Evolutionary conservation across 2,113 vertebrate species (phyloP).

Genomic region (Phainopepla nitens): DNA sequence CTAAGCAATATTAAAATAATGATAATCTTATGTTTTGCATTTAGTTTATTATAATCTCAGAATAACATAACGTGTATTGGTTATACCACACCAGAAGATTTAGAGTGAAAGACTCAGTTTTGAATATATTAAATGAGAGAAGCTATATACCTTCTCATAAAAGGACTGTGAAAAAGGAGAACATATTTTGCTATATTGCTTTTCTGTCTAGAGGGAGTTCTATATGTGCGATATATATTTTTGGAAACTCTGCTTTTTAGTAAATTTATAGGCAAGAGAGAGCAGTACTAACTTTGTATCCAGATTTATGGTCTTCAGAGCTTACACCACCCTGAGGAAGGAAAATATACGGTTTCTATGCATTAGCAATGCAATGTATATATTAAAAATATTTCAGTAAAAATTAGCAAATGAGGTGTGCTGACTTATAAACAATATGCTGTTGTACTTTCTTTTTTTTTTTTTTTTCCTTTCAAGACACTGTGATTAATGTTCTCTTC

Average conservation of each 20-base stretch:
- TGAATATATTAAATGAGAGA: neutral
- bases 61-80: neutral
- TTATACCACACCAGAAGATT: neutral
- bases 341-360: neutral
- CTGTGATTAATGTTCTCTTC: neutral
- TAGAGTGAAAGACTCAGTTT: neutral
- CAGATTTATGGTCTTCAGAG: neutral
- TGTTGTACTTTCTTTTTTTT: neutral
- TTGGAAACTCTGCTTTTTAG: constrained; percentile 22
- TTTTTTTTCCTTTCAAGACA: neutral
- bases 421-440: neutral
- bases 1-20: constrained; percentile 24
- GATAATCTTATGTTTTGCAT: constrained; percentile 22
- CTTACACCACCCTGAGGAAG: neutral
- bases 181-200: constrained; percentile 10
- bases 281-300: neutral
- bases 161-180: constrained; percentile 31
- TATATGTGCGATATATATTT: constrained; percentile 55
- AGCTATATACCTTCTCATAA: constrained; percentile 8
- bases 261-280: constrained; percentile 55
- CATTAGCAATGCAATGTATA: neutral
- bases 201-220: constrained; percentile 57
- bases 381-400: neutral
- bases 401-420: constrained; percentile 33
- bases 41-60: neutral